A percentile compares a stretch with the other conserved stretches of the same genome.
Evolutionary conservation across 2,113 vertebrate species (phyloP).

Genomic region (Bos javanicus): DNA sequence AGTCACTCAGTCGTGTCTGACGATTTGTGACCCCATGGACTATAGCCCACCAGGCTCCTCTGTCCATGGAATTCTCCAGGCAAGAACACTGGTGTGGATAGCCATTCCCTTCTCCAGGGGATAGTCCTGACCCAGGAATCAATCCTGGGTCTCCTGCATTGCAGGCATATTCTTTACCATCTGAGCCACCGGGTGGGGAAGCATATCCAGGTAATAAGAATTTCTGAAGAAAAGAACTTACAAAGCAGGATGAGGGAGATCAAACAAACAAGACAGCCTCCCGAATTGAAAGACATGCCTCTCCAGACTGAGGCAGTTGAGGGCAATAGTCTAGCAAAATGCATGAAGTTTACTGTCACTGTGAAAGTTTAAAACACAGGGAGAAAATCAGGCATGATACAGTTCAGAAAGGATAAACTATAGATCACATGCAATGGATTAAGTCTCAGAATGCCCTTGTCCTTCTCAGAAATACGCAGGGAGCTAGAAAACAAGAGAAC

Average conservation of each 20-base stretch:
- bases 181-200: background rate
- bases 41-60: background rate
- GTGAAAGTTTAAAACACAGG: background rate
- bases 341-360: background rate
- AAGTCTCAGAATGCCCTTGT: background rate
- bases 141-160: background rate
- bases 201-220: background rate
- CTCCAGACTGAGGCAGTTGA: background rate
- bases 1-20: background rate
- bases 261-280: background rate
- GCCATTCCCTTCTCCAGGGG: background rate
- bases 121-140: background rate
- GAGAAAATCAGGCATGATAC: background rate
- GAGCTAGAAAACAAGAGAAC: background rate
- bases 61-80: background rate
- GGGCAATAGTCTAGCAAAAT: background rate
- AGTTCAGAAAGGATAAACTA: background rate
- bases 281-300: background rate
- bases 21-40: background rate
- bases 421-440: background rate
- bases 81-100: background rate
- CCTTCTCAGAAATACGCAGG: background rate
- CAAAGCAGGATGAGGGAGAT: background rate
- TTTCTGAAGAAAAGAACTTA: background rate
- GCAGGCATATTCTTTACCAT: background rate